phyloP scores from a whole-genome alignment of 2,113 vertebrate genomes.

The Gopherus evgoodei region DNA sequence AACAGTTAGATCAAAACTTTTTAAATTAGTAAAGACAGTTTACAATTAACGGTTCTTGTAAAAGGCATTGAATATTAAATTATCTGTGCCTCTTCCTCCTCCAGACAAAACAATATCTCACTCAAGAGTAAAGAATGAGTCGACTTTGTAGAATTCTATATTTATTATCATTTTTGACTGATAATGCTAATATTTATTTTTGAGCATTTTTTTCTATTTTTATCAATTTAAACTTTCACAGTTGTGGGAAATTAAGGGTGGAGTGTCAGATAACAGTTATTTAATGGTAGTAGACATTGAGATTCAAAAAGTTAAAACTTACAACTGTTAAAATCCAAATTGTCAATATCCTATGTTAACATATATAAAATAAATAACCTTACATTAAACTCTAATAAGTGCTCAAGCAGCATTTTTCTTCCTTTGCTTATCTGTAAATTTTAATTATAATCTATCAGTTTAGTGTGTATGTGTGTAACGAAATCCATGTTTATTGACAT shows the following conservation, averaged over 20 bases:
- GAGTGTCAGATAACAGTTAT: neutral
- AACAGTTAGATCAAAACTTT: neutral
- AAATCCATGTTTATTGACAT: neutral
- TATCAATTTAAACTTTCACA: neutral
- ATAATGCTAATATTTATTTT: neutral
- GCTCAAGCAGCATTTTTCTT: neutral
- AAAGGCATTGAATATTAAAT: neutral
- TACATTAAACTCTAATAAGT: neutral
- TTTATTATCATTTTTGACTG: neutral
- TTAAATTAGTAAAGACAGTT: neutral
- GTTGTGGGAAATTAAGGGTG: neutral
- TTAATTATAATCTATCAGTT: neutral
- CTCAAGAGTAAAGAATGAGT: neutral
- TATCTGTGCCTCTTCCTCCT: neutral
- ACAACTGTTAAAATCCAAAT: neutral
- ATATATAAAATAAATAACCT: neutral
- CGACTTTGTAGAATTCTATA: neutral
- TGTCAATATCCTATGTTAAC: neutral
- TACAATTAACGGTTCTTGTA: neutral
- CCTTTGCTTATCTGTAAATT: neutral
- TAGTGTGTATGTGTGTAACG: neutral
- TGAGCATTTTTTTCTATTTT: neutral
- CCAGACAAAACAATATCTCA: neutral
- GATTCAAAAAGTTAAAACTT: neutral
- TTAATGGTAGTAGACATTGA: neutral